Evolutionary conservation across 2,113 vertebrate species (phyloP), one percentile per base, ranked within the genome.

Genomic region (Zootoca vivipara): DNA sequence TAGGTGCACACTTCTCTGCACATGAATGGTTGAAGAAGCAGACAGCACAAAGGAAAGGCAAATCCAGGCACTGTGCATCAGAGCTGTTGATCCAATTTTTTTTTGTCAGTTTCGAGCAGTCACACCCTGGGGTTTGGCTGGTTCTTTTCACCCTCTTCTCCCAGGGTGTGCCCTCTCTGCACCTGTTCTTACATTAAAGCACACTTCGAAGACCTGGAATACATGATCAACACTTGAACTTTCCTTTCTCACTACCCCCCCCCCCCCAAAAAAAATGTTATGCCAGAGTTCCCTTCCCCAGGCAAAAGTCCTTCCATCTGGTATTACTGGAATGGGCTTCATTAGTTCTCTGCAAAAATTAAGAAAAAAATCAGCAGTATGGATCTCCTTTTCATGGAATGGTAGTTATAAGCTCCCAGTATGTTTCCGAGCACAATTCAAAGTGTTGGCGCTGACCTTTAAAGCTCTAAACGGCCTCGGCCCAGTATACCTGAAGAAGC

Each of bases 151-250:
- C 18, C 4, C 28, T 78, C 74, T 69, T 78, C 28, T 58, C 83
- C 72, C 33, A 85, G 52, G 72, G 24, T 40, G 56, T 85, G 70
- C 52, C 72, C 13, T 75, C 16, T 52, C 85, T 79, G 62, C 64
- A 70, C 64, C 85, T 86, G 38, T 69, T 79, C 62, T 78, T 86
- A n/a, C 30, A 30, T 67, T 78, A 78, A 67, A 78, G 62, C 73
- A 78, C 58, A n/a, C 20, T 62, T 33, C 20, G 9, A 22, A 42
- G 62, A 78, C 26, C 24, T 77, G 33, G 40, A 77, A 77, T 65
- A n/a, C 73, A 78, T 40, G 58, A n/a, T 64, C 20, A 7, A 35
- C 10, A 7, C 52, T 85, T 85, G 62, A 52, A 56, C 22, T 18
- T 62, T 16, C 22, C 40, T 78, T 58, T 52, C 69, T 85, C 56